These are phyloP conservation scores for Eudemis profundana DNA, from an alignment of 2,888 invertebrate genomes.

Conservation along the genomic window DNA sequence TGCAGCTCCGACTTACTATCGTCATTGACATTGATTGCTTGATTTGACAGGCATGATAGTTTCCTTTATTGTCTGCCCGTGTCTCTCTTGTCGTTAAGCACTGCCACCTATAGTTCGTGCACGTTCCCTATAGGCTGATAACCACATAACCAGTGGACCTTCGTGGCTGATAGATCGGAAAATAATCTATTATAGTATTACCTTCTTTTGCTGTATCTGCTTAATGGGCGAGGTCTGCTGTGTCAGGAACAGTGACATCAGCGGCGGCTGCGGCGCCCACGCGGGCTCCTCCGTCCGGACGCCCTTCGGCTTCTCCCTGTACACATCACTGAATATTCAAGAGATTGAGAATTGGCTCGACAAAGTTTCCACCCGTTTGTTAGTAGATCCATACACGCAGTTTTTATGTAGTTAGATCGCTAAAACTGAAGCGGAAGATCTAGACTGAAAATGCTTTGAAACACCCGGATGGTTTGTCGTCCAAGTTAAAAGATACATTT, in stretches of 20 bases:
- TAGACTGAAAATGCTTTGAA: neutral
- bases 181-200: slow-evolving; percentile 48
- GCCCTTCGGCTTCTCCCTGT: slow-evolving; percentile 78
- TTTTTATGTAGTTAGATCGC: neutral
- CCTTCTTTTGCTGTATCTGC: slow-evolving; percentile 88
- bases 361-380: slow-evolving; percentile 23
- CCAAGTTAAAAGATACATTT: slow-evolving; percentile 9
- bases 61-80: no score
- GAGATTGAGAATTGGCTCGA: slow-evolving; percentile 51
- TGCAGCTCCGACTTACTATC: no score
- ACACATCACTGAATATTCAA: slow-evolving; percentile 73
- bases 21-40: no score
- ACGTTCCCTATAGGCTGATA: no score
- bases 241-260: slow-evolving; percentile 91
- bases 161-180: no score
- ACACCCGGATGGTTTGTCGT: neutral
- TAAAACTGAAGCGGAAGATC: neutral
- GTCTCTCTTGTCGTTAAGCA: no score
- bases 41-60: no score
- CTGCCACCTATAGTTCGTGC: no score
- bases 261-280: slow-evolving; percentile 91
- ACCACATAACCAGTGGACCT: no score
- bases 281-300: slow-evolving; percentile 63
- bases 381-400: slow-evolving; percentile 28
- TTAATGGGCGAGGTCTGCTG: slow-evolving; percentile 89